These are phyloP conservation scores for Paragorgia papillata DNA, from an alignment of 92 coral and sea anemone genomes.

Conservation along the genomic window DNA sequence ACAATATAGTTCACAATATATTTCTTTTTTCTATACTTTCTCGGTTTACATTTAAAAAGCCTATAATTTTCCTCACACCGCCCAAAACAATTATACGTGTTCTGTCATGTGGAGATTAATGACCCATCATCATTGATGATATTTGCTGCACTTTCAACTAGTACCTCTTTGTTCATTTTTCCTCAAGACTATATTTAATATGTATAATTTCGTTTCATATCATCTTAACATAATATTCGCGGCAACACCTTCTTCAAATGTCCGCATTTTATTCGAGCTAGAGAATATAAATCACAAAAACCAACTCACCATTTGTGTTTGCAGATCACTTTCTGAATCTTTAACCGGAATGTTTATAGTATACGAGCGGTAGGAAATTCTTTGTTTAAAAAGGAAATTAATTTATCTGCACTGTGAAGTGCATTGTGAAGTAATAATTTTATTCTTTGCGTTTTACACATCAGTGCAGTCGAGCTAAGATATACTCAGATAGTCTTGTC, in stretches of 20 bases:
- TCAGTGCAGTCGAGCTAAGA: too few relatives aligned
- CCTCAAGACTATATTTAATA: slow-evolving; percentile 11
- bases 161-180: slow-evolving; percentile 18
- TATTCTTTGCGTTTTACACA: too few relatives aligned
- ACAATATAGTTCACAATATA: neutral
- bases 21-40: neutral
- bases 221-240: too few relatives aligned
- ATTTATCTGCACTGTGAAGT: neutral
- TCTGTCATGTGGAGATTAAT: slow-evolving; percentile 41
- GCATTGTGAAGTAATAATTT: too few relatives aligned
- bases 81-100: slow-evolving; percentile 39
- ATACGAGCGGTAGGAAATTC: neutral
- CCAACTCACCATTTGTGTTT: neutral
- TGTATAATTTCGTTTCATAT: neutral
- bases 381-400: slow-evolving; percentile 9
- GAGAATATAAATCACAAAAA: neutral
- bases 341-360: neutral
- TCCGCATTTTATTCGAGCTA: too few relatives aligned
- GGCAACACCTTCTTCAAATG: too few relatives aligned
- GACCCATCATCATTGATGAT: slow-evolving; percentile 19
- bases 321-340: neutral
- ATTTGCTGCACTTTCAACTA: slow-evolving; percentile 16
- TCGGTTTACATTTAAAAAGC: slow-evolving; percentile 26
- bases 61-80: slow-evolving; percentile 41
- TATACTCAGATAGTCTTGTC: too few relatives aligned